Conservation (phyloP, 1,140 invertebrate species). For the Theocolax elegans region DNA sequence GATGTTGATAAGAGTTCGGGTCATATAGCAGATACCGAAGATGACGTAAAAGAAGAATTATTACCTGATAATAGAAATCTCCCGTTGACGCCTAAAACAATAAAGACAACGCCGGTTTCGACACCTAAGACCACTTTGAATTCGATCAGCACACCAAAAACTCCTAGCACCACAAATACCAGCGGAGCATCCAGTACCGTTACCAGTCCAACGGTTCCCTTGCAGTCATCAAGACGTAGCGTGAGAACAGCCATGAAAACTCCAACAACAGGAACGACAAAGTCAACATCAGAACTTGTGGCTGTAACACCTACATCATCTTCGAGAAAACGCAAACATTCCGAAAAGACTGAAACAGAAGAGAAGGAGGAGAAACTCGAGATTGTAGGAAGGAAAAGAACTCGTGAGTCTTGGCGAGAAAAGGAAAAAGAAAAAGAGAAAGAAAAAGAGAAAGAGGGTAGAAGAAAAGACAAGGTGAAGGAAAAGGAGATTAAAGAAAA, state of each 20-base stretch:
- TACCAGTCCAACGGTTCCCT: slow-evolving; percentile 20
- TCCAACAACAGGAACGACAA: neutral
- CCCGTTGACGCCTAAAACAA: slow-evolving; percentile 34
- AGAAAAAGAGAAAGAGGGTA: slow-evolving; percentile 42
- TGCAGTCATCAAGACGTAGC: slow-evolving; percentile 49
- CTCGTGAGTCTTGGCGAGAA: slow-evolving; percentile 55
- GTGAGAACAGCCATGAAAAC: slow-evolving; percentile 54
- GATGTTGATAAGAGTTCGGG: slow-evolving; percentile 47
- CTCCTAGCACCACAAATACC: slow-evolving; percentile 29
- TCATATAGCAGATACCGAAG: slow-evolving; percentile 59
- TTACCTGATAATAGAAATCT: slow-evolving; percentile 5
- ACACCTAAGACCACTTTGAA: slow-evolving; percentile 46
- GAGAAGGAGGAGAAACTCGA: slow-evolving; percentile 54
- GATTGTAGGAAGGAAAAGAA: slow-evolving; percentile 52
- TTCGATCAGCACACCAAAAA: slow-evolving; percentile 31
- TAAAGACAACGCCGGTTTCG: slow-evolving; percentile 26
- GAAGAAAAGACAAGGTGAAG: slow-evolving; percentile 42
- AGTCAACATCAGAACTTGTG: neutral
- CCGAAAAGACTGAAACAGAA: slow-evolving; percentile 61
- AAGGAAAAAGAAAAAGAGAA: slow-evolving; percentile 49
- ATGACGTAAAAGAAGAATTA: slow-evolving; percentile 43
- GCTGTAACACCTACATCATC: slow-evolving; percentile 32
- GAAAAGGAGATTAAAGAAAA: slow-evolving; percentile 52
- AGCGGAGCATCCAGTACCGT: neutral
- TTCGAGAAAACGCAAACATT: slow-evolving; percentile 64